A percentile compares a stretch with the other conserved stretches of the same genome.
Conservation (phyloP, 2,888 invertebrate species). For the Tanypteryx hageni region DNA sequence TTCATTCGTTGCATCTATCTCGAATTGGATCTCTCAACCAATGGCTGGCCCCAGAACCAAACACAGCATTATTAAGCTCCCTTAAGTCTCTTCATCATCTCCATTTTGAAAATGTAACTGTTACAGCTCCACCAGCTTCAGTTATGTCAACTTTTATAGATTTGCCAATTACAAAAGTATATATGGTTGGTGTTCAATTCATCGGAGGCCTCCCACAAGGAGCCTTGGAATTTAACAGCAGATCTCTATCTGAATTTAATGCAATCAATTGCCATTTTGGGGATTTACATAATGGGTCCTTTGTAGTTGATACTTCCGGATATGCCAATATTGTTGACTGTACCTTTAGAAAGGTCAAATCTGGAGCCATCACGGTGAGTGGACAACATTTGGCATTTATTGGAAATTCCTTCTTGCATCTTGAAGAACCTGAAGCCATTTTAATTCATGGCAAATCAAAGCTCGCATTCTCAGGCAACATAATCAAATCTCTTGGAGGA, state of each 20-base stretch:
- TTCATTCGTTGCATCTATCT: background rate
- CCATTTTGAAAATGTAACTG: conserved; percentile 15
- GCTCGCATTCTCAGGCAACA: background rate
- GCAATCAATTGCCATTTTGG: conserved; percentile 26
- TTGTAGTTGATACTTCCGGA: background rate
- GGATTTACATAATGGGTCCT: conserved; percentile 4
- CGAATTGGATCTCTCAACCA: background rate
- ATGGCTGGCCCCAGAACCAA: conserved; percentile 36
- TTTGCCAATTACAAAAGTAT: conserved; percentile 4
- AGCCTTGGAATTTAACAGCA: background rate
- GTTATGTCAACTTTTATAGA: conserved; percentile 6
- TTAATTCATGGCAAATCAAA: background rate
- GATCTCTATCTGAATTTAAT: background rate
- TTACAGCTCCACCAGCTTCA: background rate
- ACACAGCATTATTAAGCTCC: background rate
- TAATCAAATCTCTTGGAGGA: conserved; percentile 17
- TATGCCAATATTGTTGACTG: conserved; percentile 25
- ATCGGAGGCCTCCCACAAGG: background rate
- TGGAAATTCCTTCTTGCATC: background rate
- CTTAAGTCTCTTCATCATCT: conserved; percentile 13
- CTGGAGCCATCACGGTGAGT: background rate
- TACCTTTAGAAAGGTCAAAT: background rate
- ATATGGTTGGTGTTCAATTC: conserved; percentile 9
- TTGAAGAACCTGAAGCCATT: background rate
- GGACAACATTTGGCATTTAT: conserved; percentile 16